Base-by-base conservation (phyloP, 2,888 invertebrate species). In the Lampropteryx suffumata region DNA sequence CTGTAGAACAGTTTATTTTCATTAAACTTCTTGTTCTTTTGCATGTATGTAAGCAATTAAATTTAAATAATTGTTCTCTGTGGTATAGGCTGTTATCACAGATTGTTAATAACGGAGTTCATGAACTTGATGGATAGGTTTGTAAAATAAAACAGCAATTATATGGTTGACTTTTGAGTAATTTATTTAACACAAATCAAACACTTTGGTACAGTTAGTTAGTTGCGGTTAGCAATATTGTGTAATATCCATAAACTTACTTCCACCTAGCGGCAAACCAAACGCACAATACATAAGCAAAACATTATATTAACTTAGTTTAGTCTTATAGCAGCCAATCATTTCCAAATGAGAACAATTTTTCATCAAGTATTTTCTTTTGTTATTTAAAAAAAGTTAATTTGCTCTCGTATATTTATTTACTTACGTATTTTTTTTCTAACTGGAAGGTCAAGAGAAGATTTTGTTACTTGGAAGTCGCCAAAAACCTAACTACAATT, bases 131-230 rank as follows among this genome's bases (percentile, higher is more conserved):
- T 24, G 24, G 24, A 7, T 7, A 6, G 24, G 24, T 24, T 24
- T 6, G 9, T 40, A 8, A 74, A 85, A 81, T 81, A 65, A 84
- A 85, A 86, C 73, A 66, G 61, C 59, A 67, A 67, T 68, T 41
- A 63, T 63, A 59, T 80, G 79, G 82, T 85, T 81, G 84, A 87
- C 79, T 79, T 84, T 87, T 84, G 86, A 86, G 81, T 91, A 89
- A 78, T 91, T 88, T 88, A 90, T 90, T 90, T 80, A 90, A 89
- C 84, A 90, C 88, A 90, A 89, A 84, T 88, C 87, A 87, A 90
- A 90, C 88, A 89, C 90, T 91, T 90, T 91, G 90, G 90, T 90
- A 90, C 89, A 89, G 84, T 87, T 79, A 79, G 82, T 87, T 85
- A 82, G 82, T 81, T 82, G 86, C 79, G 76, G 76, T 79, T 73